Conservation (phyloP, 2,888 invertebrate species). For the Willowsia nigromaculata region DNA sequence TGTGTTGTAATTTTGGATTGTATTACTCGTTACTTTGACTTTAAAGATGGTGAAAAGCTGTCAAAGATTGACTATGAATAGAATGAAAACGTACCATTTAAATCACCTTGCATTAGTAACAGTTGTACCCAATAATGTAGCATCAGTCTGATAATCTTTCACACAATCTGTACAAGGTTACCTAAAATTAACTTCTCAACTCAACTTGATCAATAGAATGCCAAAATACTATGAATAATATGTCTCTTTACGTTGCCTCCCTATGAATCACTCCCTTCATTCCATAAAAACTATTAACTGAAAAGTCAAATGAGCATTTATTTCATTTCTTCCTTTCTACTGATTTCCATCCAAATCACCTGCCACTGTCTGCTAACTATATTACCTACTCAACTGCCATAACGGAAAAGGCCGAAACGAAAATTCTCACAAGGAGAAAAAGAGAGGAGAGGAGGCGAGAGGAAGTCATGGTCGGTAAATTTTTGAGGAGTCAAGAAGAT, state of each 20-base stretch:
- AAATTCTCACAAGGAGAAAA: conserved; percentile 17
- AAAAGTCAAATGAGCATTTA: conserved; percentile 52
- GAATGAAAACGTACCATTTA: no score
- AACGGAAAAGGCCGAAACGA: conserved; percentile 63
- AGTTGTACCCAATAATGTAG: no score
- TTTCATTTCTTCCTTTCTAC: conserved; percentile 36
- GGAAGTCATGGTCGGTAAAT: conserved; percentile 78
- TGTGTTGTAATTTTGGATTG: no score
- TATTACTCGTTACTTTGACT: no score
- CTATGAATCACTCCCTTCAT: neutral
- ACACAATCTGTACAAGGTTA: no score
- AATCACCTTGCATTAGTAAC: no score
- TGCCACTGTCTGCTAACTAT: conserved; percentile 61
- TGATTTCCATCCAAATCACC: conserved; percentile 67
- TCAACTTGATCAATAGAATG: no score
- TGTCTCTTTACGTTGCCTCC: neutral
- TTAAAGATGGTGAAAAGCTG: no score
- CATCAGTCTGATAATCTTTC: no score
- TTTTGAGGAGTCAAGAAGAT: conserved; percentile 71
- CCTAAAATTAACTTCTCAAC: no score
- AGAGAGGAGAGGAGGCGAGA: conserved; percentile 59
- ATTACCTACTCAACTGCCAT: conserved; percentile 59
- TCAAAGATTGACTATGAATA: no score
- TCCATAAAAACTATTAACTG: conserved; percentile 8
- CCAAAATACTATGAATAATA: neutral